A percentile compares a stretch with the other conserved stretches of the same genome.
Conservation (phyloP, 2,888 invertebrate species). For the Heliconius hortense region DNA sequence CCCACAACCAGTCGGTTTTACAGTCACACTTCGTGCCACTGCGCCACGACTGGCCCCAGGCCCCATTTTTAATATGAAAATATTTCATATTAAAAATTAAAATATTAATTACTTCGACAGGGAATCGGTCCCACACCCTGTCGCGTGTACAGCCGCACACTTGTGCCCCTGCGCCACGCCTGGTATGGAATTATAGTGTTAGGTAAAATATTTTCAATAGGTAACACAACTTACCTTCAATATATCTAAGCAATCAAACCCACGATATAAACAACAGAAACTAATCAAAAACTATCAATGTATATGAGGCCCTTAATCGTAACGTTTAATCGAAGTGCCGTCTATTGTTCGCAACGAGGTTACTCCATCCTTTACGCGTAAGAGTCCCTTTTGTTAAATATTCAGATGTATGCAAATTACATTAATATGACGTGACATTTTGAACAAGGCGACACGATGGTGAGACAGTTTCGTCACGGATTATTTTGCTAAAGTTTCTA, state of each 20-base stretch:
- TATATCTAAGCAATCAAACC: not conserved
- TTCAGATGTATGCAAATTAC: conserved; percentile 41
- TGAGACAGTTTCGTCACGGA: conserved; percentile 36
- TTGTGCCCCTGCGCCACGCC: not conserved
- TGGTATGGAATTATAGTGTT: not conserved
- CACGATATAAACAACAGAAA: conserved; percentile 18
- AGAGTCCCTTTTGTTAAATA: conserved; percentile 39
- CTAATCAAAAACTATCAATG: conserved; percentile 25
- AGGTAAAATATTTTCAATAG: not conserved
- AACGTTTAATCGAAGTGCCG: conserved; percentile 16
- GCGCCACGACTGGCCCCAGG: too few species aligned
- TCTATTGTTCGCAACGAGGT: conserved; percentile 30
- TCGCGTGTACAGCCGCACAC: too few species aligned
- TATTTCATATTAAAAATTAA: too few species aligned
- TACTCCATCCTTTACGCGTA: conserved; percentile 34
- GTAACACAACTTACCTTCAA: not conserved
- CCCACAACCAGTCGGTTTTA: too few species aligned
- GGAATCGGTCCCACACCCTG: too few species aligned
- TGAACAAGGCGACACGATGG: conserved; percentile 35
- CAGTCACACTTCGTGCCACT: too few species aligned
- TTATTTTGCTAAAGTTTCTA: conserved; percentile 28
- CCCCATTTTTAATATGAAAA: too few species aligned
- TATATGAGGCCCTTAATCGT: conserved; percentile 18
- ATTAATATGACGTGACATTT: conserved; percentile 41
- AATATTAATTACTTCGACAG: too few species aligned